phyloP scores from a whole-genome alignment of 2,888 invertebrate species.

The Diabrotica balteata region DNA sequence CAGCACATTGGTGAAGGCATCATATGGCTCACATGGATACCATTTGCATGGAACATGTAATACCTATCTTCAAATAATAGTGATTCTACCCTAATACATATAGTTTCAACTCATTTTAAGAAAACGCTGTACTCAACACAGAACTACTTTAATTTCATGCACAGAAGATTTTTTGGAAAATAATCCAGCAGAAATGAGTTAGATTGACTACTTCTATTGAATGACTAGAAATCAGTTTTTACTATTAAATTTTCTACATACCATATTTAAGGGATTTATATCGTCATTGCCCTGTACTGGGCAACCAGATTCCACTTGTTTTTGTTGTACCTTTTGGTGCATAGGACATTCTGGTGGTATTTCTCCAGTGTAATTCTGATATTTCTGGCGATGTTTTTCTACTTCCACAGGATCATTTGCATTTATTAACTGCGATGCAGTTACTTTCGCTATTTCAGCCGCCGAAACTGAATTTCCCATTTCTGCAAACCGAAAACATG shows the following conservation, averaged over 20 bases:
- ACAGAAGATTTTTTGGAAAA: no score
- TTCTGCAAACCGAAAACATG: conserved; percentile 12
- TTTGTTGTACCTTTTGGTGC: conserved; percentile 67
- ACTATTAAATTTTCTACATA: conserved; percentile 35
- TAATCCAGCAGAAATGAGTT: no score
- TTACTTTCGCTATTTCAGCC: conserved; percentile 60
- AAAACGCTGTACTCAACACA: no score
- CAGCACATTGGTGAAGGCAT: no score
- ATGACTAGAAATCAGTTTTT: no score
- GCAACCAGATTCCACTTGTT: conserved; percentile 67
- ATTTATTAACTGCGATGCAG: conserved; percentile 62
- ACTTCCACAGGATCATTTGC: conserved; percentile 48
- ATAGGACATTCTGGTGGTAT: conserved; percentile 88
- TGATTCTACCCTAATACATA: no score
- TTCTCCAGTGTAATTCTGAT: conserved; percentile 46
- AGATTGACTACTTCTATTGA: no score
- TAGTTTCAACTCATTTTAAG: no score
- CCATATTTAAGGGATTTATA: conserved; percentile 87
- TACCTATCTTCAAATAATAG: no score
- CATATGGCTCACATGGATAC: no score
- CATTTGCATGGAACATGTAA: no score
- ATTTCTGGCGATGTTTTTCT: conserved; percentile 37
- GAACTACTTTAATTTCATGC: no score
- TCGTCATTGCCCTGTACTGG: conserved; percentile 69
- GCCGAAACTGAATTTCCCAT: conserved; percentile 71